Conservation (phyloP, 2,888 invertebrate species). For the Drosophila birchii region DNA sequence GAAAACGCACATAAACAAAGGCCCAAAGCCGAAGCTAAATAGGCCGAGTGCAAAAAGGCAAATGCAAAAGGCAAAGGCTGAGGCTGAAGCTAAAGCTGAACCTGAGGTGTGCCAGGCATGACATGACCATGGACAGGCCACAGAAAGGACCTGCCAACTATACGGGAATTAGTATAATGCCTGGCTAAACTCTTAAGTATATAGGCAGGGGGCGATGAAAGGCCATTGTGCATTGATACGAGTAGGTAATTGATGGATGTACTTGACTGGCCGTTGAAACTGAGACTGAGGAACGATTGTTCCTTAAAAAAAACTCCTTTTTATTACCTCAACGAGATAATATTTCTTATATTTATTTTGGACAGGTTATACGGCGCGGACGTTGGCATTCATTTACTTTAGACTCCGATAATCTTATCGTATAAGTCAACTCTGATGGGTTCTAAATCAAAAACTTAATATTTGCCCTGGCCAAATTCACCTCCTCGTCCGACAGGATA, state of each 20-base stretch:
- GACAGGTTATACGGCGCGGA: slow-evolving; percentile 1
- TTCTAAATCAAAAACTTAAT: slow-evolving; percentile 55
- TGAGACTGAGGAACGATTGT: slow-evolving; percentile 18
- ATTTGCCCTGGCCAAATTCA: slow-evolving; percentile 31
- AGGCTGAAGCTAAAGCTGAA: not conserved
- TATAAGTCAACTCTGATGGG: slow-evolving; percentile 9
- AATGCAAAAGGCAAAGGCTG: slow-evolving; percentile 23
- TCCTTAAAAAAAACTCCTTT: not conserved
- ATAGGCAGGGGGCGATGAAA: slow-evolving; percentile 2
- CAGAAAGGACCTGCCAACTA: slow-evolving; percentile 36
- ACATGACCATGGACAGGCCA: slow-evolving; percentile 36
- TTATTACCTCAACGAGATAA: not conserved
- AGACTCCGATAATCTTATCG: slow-evolving; percentile 6
- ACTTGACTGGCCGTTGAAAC: slow-evolving; percentile 18
- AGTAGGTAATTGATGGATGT: slow-evolving; percentile 30
- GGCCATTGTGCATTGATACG: slow-evolving; percentile 27
- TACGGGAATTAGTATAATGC: slow-evolving; percentile 46
- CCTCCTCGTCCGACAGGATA: not conserved
- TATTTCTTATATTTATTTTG: not conserved
- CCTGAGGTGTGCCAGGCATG: slow-evolving; percentile 38
- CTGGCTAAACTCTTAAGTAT: slow-evolving; percentile 30
- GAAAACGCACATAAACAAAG: slow-evolving; percentile 59
- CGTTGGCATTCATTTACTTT: slow-evolving; percentile 7
- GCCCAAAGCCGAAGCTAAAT: slow-evolving; percentile 51
- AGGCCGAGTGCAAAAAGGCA: slow-evolving; percentile 56